Evolutionary conservation across 1,140 invertebrate species (phyloP).

Genomic region (Adelges cooleyi): DNA sequence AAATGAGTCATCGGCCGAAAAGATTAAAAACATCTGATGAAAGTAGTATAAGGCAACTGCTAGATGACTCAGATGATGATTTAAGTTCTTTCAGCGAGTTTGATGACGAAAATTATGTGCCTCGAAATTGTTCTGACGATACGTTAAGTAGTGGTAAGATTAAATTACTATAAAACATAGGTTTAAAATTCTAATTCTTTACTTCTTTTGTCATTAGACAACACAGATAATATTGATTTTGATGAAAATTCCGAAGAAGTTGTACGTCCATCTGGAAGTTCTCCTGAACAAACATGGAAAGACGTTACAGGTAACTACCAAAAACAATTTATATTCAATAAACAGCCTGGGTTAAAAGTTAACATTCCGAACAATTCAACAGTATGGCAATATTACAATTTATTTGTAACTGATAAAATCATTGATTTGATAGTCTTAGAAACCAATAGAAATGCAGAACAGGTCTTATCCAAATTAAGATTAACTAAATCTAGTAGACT

Average conservation of each 20-base stretch:
- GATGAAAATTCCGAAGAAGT: neutral
- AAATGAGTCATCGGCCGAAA: neutral
- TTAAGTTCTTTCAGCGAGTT: neutral
- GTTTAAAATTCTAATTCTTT: neutral
- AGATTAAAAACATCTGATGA: neutral
- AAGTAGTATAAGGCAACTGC: neutral
- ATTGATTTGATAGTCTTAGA: neutral
- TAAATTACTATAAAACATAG: neutral
- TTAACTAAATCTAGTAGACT: slow-evolving; percentile 2
- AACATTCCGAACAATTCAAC: neutral
- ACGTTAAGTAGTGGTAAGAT: neutral
- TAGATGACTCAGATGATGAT: neutral
- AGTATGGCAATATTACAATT: neutral
- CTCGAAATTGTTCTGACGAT: neutral
- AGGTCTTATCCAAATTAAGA: neutral
- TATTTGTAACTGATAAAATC: neutral
- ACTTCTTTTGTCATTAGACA: neutral
- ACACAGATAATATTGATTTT: neutral
- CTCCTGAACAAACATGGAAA: neutral
- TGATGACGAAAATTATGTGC: neutral
- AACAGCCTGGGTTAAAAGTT: neutral
- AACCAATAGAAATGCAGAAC: neutral
- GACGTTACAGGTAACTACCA: neutral
- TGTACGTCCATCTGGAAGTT: neutral
- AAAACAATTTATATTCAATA: neutral